These are phyloP conservation scores for Bacillus rossius DNA, from an alignment of 1,140 invertebrate genomes.

Conservation along the genomic window DNA sequence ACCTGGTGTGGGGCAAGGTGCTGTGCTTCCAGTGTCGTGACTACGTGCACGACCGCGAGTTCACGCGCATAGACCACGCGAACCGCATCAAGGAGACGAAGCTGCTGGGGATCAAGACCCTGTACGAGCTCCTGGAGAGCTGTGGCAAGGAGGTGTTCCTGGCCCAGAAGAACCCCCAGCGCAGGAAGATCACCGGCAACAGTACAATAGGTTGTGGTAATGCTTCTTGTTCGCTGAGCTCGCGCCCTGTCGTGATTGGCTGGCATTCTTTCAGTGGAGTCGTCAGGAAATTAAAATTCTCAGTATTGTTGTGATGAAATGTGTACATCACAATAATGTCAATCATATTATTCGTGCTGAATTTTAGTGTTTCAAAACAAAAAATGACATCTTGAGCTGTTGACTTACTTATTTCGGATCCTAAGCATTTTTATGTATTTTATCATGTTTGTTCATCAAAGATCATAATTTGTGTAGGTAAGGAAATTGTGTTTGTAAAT, in stretches of 20 bases:
- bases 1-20: slow-evolving; percentile 85
- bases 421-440: too few relatives aligned
- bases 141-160: slow-evolving; percentile 63
- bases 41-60: slow-evolving; percentile 79
- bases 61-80: slow-evolving; percentile 56
- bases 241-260: too few relatives aligned
- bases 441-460: too few relatives aligned
- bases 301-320: too few relatives aligned
- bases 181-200: slow-evolving; percentile 70
- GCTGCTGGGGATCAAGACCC: slow-evolving; percentile 60
- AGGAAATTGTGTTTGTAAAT: too few relatives aligned
- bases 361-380: too few relatives aligned
- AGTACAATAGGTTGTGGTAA: slow-evolving; percentile 65
- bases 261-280: slow-evolving; percentile 4
- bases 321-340: too few relatives aligned
- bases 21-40: slow-evolving; percentile 88
- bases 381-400: too few relatives aligned
- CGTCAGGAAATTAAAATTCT: too few relatives aligned
- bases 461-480: too few relatives aligned
- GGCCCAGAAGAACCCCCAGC: slow-evolving; percentile 64
- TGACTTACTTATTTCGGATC: too few relatives aligned
- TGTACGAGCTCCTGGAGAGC: slow-evolving; percentile 75
- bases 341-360: too few relatives aligned
- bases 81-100: slow-evolving; percentile 52
- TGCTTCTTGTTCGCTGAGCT: background rate